Base-by-base conservation (phyloP, 2,888 invertebrate genomes). In the Synanthedon myopaeformis region DNA sequence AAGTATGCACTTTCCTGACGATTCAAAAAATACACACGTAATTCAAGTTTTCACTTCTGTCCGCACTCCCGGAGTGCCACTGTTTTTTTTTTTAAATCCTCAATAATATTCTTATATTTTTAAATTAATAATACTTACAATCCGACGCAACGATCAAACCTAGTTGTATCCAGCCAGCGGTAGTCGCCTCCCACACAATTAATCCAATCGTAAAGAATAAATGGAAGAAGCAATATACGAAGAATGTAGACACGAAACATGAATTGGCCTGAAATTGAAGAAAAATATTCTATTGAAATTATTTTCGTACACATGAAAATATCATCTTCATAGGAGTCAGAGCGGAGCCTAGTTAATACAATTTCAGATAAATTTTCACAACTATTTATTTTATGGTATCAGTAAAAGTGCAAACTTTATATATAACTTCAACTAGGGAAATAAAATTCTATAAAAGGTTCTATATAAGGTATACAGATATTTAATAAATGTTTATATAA, bases 201-300 rank as follows among this genome's bases (percentile, higher is more conserved):
- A 86, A 67, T n/a, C 72, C 73, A 45, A 86, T 67, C 1, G 80
- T 73, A 55, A 86, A 70, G 70, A 86, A 86, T 42, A 87, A 59
- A 58, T 87, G 86, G 56, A 86, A 71, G 71, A 86, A 85, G 56
- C 82, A 79, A 67, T 87, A 87, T 55, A 75, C 74, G 72, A 85
- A 86, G 76, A 87, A 87, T 0, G 83, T 75, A 11, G 78, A 67
- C 56, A 86, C 82, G 49, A 83, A 63, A 56, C 84, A 84, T 60
- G 74, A 72, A 64, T 82, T 86, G 0, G 79, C 78, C 86, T 86
- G 74, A 6, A 76, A 74, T 10, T 35, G 10, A 35, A 35, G 41
- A 41, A 56, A 50, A 41, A 53, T 42, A 53, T 52, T 49, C 8
- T 19, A 49, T 52, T 52, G 23, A 51, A 10, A 17, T 17, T 49